Evolutionary conservation across 2,888 invertebrate species (phyloP), one percentile per base, ranked within the genome.

Genomic region (Cantharis nigra): DNA sequence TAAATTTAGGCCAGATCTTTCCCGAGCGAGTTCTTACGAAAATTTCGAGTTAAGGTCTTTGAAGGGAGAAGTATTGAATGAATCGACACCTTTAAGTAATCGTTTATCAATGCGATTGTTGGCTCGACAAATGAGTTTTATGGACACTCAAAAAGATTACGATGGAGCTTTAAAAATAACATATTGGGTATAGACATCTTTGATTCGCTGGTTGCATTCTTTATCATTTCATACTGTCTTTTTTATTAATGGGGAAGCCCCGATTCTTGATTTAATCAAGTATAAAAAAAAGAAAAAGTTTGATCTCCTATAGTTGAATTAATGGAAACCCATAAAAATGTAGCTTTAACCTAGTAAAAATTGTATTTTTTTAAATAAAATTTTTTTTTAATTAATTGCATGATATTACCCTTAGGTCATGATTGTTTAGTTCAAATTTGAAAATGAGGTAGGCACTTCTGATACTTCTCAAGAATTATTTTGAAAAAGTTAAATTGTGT

Each of bases 121-220:
- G 49, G 93, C 93, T 10, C 91, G 95, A 9, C 96, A 96, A 87
- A 91, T 93, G 73, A 96, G 96, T 87, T 91, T 93, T 11, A 92
- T 96, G 91, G 96, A 96, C 83, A 96, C 96, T 0, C 96, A 96
- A 80, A 91, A 93, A 78, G 93, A 94, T 82, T 90, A 92, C 1
- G 94, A 95, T 84, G 96, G 96, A 13, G 93, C 93, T 71, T 94
- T 96, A 88, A 95, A 93, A 87, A 93, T 96, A 91, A 95, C 96
- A 0, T 96, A 96, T 87, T 96, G 96, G 96, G 96, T 96, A 89
- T 96, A 90, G 88, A 72, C n/a, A 7, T 9, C n/a, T 3, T 3
- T 30, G 28, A 5, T 28, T 0, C 23, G 23, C 23, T 23, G 23
- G 23, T 23, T 23, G 23, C 3, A 20, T 20, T 20, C 20, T 20